Base-by-base conservation (phyloP, 2,113 vertebrate species). In the Cisticola juncidis region DNA sequence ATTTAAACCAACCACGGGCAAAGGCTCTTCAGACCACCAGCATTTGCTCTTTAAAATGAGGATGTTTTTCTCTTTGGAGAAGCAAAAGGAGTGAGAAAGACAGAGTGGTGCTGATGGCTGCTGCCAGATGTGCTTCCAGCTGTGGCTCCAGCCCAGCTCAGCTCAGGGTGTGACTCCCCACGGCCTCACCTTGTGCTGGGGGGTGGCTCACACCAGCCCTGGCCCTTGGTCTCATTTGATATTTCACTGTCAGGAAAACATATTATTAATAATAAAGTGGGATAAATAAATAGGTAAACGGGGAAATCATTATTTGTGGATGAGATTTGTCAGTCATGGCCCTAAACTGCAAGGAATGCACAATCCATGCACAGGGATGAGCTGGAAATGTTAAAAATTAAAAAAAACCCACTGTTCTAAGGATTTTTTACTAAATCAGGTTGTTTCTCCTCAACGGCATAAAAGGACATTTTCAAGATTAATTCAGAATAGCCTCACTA, bases 61-160 rank as follows among this genome's bases (percentile, higher is more conserved):
- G 72, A 60, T 47, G 33, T 21, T 54, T 90, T 90, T 56, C 8
- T 36, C 42, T 91, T 40, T 60, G 42, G 21, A 38, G 68, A 40
- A 64, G 24, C 8, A 66, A 45, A 54, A 82, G 33, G 12, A n/a
- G 19, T 9, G 48, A 81, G 31, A 54, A 8, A 57, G 71, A 0
- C 11, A 19, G 7, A 19, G 7, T 62, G 31, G 22, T 78, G 28
- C 14, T 36, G 36, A 3, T 54, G 44, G 6, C 8, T n/a, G 5
- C 19, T 17, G 9, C 8, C 35, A 12, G 6, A 0, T 31, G 44
- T 81, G 50, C 56, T 81, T 81, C 83, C 56, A 73, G 64, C 14
- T 83, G 26, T 71, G 4, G 0, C 14, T 68, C 56, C 0, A 1
- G 69, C 14, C 22, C 29, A 58, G 17, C 17, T 58, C 0, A 1